phyloP scores from a whole-genome alignment of 2,888 invertebrate genomes.

The Heliconius erato region DNA sequence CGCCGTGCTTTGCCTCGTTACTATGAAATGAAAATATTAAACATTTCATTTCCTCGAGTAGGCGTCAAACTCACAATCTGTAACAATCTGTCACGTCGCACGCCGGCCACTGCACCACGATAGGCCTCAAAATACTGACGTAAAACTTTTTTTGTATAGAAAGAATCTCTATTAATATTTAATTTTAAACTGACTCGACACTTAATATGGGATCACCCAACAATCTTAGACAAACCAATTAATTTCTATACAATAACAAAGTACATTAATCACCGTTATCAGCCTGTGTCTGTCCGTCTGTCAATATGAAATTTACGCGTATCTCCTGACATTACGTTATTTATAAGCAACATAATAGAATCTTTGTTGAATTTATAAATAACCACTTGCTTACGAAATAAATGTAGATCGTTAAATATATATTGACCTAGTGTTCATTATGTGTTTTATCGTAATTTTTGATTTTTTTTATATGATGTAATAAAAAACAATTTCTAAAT shows the following conservation, averaged over 20 bases:
- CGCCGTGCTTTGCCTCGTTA: too few species aligned
- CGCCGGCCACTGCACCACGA: too few species aligned
- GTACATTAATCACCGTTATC: constrained; percentile 55
- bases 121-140: too few species aligned
- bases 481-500: too few species aligned
- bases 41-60: too few species aligned
- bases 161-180: background rate
- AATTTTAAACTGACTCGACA: background rate
- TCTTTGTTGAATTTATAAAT: constrained; percentile 58
- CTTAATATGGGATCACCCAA: constrained; percentile 19
- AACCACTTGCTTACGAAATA: constrained; percentile 44
- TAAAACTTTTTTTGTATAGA: background rate
- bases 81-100: too few species aligned
- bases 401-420: constrained; percentile 46
- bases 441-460: background rate
- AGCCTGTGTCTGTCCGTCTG: constrained; percentile 54
- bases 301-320: constrained; percentile 55
- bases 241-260: constrained; percentile 38
- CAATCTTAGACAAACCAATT: constrained; percentile 27
- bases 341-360: constrained; percentile 57
- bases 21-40: too few species aligned
- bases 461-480: background rate
- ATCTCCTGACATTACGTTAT: constrained; percentile 52
- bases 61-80: too few species aligned
- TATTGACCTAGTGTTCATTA: constrained; percentile 20